Conservation (phyloP, 2,797 vertebrate species). For the Limnodromus scolopaceus region DNA sequence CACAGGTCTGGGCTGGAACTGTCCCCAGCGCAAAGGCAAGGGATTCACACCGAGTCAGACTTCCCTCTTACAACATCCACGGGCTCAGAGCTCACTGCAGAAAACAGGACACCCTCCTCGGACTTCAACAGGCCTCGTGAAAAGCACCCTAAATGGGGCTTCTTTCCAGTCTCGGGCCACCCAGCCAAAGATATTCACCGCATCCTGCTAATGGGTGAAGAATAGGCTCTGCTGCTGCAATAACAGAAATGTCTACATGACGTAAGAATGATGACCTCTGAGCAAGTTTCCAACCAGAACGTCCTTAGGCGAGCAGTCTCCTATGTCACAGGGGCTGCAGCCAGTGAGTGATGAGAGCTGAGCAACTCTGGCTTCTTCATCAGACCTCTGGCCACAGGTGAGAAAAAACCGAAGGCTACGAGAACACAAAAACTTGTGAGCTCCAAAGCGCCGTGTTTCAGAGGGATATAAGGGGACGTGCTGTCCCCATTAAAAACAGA, state of each 20-base stretch:
- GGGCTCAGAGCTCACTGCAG: neutral
- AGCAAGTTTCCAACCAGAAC: neutral
- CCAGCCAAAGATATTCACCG: neutral
- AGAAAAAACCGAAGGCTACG: neutral
- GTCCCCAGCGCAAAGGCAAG: neutral
- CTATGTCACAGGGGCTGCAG: neutral
- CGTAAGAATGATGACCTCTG: neutral
- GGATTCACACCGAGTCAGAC: neutral
- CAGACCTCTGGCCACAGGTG: neutral
- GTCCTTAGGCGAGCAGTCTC: neutral
- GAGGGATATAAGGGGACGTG: neutral
- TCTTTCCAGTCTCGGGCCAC: neutral
- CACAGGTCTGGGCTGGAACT: neutral
- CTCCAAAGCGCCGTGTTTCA: neutral
- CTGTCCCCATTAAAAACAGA: neutral
- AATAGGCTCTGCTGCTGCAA: neutral
- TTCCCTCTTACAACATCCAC: neutral
- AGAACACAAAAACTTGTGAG: neutral
- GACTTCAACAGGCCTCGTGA: neutral
- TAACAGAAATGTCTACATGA: neutral
- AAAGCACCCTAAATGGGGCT: neutral
- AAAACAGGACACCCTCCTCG: neutral
- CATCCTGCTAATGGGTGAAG: accelerated
- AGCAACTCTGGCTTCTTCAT: neutral
- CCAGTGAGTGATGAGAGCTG: neutral